phyloP scores from a whole-genome alignment of 2,888 invertebrate genomes.

The Coelopa pilipes region DNA sequence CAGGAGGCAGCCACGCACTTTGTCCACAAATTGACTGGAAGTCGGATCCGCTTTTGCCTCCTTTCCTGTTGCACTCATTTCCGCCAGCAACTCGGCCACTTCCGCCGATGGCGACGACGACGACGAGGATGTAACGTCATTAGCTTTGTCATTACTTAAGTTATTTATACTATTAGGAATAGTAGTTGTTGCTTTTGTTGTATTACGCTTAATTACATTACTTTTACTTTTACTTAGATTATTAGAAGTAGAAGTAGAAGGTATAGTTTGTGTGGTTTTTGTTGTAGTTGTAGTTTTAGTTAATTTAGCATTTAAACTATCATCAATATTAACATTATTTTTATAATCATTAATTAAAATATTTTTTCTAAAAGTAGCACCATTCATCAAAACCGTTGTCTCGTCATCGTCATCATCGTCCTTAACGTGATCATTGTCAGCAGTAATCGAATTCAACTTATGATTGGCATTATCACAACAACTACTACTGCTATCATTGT shows the following conservation, averaged over 20 bases:
- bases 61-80: conserved; percentile 20
- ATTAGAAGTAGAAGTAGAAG: conserved; percentile 14
- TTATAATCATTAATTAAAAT: conserved; percentile 44
- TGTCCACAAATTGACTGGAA: conserved; percentile 13
- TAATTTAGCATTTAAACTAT: conserved; percentile 30
- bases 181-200: conserved; percentile 35
- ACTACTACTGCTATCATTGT: conserved; percentile 8
- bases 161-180: conserved; percentile 27
- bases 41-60: not conserved
- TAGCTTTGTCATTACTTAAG: conserved; percentile 6
- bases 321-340: conserved; percentile 30
- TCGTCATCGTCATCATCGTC: conserved; percentile 39
- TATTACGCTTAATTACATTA: conserved; percentile 38
- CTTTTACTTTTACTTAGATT: conserved; percentile 3
- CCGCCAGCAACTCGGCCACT: conserved; percentile 12
- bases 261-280: not conserved
- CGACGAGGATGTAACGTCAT: not conserved
- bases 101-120: not conserved
- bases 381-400: conserved; percentile 51
- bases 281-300: conserved; percentile 3
- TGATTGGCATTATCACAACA: not conserved
- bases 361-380: conserved; percentile 54
- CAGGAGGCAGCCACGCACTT: conserved; percentile 37
- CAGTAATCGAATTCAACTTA: conserved; percentile 8
- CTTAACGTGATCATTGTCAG: conserved; percentile 28